Conservation (phyloP, 1,140 invertebrate genomes). For the Caenorhabditis briggsae region DNA sequence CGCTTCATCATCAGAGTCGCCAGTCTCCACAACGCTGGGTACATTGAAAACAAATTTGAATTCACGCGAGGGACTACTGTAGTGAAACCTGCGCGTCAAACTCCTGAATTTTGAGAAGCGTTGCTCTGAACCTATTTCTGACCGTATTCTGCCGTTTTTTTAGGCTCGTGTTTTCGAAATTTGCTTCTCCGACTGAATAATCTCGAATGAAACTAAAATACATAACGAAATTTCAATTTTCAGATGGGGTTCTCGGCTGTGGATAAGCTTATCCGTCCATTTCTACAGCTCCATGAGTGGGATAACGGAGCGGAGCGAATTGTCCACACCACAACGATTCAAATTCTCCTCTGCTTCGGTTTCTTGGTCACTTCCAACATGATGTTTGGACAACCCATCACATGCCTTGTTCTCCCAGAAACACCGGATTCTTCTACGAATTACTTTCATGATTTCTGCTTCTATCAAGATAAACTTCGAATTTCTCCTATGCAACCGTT, state of each 20-base stretch:
- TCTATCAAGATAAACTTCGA: constrained; percentile 7
- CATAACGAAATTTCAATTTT: not conserved
- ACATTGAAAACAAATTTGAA: too few relatives aligned
- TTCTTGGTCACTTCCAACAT: constrained; percentile 5
- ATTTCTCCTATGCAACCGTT: constrained; percentile 10
- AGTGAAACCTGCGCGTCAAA: too few relatives aligned
- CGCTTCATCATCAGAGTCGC: too few relatives aligned
- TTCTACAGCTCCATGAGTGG: constrained; percentile 27
- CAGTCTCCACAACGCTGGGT: too few relatives aligned
- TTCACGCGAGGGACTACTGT: too few relatives aligned
- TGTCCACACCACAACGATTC: not conserved
- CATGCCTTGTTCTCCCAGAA: constrained; percentile 12
- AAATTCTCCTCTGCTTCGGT: constrained; percentile 1
- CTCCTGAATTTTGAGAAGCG: too few relatives aligned
- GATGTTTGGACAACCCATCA: constrained; percentile 26
- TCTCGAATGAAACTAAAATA: too few relatives aligned
- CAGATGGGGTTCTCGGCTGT: constrained; percentile 7
- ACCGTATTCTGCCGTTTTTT: too few relatives aligned
- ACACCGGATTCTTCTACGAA: constrained; percentile 4
- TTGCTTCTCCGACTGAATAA: too few relatives aligned
- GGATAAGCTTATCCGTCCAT: not conserved
- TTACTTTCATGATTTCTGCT: constrained; percentile 25
- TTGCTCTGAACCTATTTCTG: too few relatives aligned
- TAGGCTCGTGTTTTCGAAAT: too few relatives aligned
- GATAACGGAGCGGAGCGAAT: constrained; percentile 4